Conservation (phyloP, 2,888 invertebrate genomes). For the Hypolimnas misippus region DNA sequence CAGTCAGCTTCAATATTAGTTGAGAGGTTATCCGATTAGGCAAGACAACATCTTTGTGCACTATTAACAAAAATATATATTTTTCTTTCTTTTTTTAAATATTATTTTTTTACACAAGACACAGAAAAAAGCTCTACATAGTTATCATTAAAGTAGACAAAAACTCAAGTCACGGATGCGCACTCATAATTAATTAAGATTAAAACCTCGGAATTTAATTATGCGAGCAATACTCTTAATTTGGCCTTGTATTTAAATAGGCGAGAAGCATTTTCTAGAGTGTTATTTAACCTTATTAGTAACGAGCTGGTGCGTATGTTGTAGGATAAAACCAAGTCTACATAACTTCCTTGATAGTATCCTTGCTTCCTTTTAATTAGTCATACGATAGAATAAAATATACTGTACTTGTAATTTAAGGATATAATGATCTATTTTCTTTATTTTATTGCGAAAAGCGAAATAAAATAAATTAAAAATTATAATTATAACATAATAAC, state of each 20-base stretch:
- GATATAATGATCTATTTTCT: neutral
- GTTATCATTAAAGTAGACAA: neutral
- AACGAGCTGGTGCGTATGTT: neutral
- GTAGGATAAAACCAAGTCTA: neutral
- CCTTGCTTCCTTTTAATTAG: slow-evolving; percentile 6
- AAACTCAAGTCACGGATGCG: neutral
- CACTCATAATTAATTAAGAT: neutral
- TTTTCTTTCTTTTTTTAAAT: no score
- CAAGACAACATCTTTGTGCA: no score
- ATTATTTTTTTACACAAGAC: no score
- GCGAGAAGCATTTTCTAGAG: slow-evolving; percentile 1
- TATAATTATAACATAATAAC: neutral
- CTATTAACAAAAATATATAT: no score
- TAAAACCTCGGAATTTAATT: neutral
- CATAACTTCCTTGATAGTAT: neutral
- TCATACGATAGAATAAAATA: neutral
- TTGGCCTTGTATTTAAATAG: neutral
- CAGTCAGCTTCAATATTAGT: no score
- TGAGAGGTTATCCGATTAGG: no score
- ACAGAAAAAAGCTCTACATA: no score
- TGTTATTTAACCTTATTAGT: slow-evolving; percentile 11
- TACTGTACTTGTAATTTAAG: neutral
- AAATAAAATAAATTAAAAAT: neutral
- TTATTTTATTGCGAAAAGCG: neutral
- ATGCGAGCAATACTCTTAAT: neutral